phyloP scores from a whole-genome alignment of 2,888 invertebrate species.

The Priocnemis perturbator region DNA sequence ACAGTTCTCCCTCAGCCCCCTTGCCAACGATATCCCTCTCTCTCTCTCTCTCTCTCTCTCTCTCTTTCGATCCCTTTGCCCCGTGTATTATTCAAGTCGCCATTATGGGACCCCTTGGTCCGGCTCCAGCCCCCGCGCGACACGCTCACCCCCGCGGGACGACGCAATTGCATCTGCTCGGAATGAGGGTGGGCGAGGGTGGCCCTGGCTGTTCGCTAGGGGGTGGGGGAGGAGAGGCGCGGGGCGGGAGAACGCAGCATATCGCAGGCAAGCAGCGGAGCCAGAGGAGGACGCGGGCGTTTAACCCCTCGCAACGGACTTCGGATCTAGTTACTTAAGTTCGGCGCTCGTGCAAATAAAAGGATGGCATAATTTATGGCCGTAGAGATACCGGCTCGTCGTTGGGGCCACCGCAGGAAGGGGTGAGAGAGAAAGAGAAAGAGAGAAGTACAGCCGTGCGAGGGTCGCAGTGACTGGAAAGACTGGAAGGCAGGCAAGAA shows the following conservation, averaged over 20 bases:
- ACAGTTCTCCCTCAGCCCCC: constrained; percentile 11
- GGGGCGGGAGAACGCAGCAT: not conserved
- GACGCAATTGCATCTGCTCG: constrained; percentile 61
- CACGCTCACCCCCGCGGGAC: constrained; percentile 55
- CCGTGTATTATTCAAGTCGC: constrained; percentile 58
- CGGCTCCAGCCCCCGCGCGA: constrained; percentile 12
- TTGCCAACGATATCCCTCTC: too few species aligned
- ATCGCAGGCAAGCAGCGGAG: constrained; percentile 3
- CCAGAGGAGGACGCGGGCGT: constrained; percentile 25
- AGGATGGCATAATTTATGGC: constrained; percentile 56
- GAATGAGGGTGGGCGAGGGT: constrained; percentile 14
- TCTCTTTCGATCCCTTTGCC: constrained; percentile 4
- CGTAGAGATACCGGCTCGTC: constrained; percentile 45
- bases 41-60: not conserved
- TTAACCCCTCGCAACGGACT: constrained; percentile 52
- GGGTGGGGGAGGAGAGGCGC: not conserved
- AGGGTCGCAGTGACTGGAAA: too few species aligned
- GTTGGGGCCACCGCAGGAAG: constrained; percentile 40
- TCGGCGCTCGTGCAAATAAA: constrained; percentile 54
- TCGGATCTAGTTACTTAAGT: constrained; percentile 61
- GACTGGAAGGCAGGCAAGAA: constrained; percentile 28
- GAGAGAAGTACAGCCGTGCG: too few species aligned
- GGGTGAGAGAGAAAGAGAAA: constrained; percentile 40
- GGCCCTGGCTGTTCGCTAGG: constrained; percentile 1
- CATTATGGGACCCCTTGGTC: constrained; percentile 51